These are phyloP conservation scores for Eutolmus rufibarbis DNA, from an alignment of 2,888 invertebrate genomes.

Conservation along the genomic window DNA sequence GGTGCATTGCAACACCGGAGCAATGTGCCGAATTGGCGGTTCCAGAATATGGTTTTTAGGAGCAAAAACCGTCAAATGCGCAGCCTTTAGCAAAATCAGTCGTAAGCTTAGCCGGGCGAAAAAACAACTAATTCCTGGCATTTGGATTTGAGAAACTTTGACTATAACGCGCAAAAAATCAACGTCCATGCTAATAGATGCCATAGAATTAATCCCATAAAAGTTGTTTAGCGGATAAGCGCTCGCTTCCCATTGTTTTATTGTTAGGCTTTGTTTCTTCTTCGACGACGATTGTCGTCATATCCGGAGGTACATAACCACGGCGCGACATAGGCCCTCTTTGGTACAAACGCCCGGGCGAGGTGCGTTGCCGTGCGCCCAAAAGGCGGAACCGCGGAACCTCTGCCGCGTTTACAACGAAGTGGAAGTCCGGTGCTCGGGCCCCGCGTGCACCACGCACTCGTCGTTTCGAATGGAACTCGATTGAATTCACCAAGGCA, in stretches of 20 bases:
- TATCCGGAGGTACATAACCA: not conserved
- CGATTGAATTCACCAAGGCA: not conserved
- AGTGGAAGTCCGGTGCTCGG: not conserved
- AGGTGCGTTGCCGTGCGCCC: not conserved
- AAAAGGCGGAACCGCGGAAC: not conserved
- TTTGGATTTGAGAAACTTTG: not conserved
- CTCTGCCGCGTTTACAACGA: not conserved
- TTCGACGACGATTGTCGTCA: not conserved
- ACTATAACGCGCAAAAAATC: not conserved
- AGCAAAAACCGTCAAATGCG: not conserved
- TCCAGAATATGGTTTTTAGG: not conserved
- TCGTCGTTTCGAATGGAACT: not conserved
- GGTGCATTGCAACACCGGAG: not conserved
- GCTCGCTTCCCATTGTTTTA: not conserved
- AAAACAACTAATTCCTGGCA: not conserved
- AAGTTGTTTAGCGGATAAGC: not conserved
- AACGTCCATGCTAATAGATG: not conserved
- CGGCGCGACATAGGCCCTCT: not conserved
- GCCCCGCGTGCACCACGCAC: not conserved
- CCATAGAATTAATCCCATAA: not conserved
- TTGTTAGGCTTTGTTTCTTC: not conserved
- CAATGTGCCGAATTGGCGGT: not conserved
- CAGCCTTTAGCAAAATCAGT: not conserved
- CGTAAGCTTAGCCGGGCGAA: not conserved
- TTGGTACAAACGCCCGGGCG: not conserved